These are phyloP conservation scores for Pogonognathellus flavescens DNA, from an alignment of 1,140 invertebrate species.

Conservation along the genomic window DNA sequence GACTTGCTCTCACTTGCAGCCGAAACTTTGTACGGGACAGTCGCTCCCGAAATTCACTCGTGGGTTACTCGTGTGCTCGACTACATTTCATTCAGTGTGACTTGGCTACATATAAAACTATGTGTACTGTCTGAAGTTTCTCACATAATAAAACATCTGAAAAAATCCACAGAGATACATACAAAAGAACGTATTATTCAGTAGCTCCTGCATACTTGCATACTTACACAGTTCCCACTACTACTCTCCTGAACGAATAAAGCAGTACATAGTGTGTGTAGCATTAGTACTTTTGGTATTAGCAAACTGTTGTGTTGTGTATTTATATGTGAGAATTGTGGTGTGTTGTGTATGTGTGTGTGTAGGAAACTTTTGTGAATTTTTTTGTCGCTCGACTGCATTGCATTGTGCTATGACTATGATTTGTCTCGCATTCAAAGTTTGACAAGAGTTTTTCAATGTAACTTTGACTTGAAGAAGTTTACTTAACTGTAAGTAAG, in stretches of 20 bases:
- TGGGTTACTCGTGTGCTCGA: slow-evolving; percentile 6
- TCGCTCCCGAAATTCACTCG: slow-evolving; percentile 39
- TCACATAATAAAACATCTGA: slow-evolving; percentile 20
- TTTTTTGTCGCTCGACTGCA: slow-evolving; percentile 32
- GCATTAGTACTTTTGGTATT: not conserved
- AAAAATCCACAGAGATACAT: not conserved
- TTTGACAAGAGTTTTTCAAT: slow-evolving; percentile 11
- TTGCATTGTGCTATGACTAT: not conserved
- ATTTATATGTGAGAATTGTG: not conserved
- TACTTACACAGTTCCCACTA: not conserved
- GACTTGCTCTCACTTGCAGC: slow-evolving; percentile 40
- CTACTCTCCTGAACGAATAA: too few relatives aligned
- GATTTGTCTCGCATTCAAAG: not conserved
- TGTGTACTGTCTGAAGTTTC: not conserved
- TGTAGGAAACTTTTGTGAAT: not conserved
- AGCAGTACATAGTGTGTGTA: not conserved
- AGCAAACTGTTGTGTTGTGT: not conserved
- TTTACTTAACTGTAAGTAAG: slow-evolving; percentile 28
- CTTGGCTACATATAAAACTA: not conserved
- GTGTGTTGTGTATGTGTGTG: too few relatives aligned
- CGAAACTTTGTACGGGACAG: slow-evolving; percentile 46
- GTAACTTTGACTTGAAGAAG: slow-evolving; percentile 7
- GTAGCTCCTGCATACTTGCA: not conserved
- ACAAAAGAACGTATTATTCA: not conserved
- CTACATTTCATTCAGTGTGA: not conserved